Evolutionary conservation across 2,797 vertebrate species (phyloP).

Genomic region (Xyrichtys novacula): DNA sequence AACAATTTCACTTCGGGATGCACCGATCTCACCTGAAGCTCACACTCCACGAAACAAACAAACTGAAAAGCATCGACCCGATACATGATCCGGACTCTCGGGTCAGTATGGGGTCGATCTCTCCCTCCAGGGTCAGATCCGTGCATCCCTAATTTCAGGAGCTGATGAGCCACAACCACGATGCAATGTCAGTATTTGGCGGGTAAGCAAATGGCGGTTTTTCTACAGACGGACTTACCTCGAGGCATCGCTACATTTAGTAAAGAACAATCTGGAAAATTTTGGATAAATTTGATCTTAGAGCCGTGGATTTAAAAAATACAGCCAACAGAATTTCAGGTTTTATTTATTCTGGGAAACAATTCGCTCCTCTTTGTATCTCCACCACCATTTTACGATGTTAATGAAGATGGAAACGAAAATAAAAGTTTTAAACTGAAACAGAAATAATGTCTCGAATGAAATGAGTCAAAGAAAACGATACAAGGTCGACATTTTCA

Average conservation of each 20-base stretch:
- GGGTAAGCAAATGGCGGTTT: slow-evolving; percentile 47
- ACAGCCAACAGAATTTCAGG: background rate
- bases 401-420: slow-evolving; percentile 36
- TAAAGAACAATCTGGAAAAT: slow-evolving; percentile 84
- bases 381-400: slow-evolving; percentile 78
- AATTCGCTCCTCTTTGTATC: slow-evolving; percentile 38
- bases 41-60: too few species aligned
- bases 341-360: slow-evolving; percentile 46
- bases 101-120: background rate
- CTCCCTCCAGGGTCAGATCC: background rate
- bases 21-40: background rate
- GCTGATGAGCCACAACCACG: slow-evolving; percentile 15
- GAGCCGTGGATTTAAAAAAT: background rate
- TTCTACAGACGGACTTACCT: slow-evolving; percentile 76
- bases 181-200: slow-evolving; percentile 48
- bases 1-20: slow-evolving; percentile 9
- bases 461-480: background rate
- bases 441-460: background rate
- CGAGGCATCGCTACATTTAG: slow-evolving; percentile 66
- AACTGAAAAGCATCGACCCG: background rate
- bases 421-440: background rate
- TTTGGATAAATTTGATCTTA: slow-evolving; percentile 41
- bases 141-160: slow-evolving; percentile 9
- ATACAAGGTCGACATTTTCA: slow-evolving; percentile 14
- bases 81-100: background rate